A percentile compares a stretch with the other conserved stretches of the same genome.
These are phyloP conservation scores for Buteo buteo DNA, from an alignment of 2,113 vertebrate species.

Conservation along the genomic window DNA sequence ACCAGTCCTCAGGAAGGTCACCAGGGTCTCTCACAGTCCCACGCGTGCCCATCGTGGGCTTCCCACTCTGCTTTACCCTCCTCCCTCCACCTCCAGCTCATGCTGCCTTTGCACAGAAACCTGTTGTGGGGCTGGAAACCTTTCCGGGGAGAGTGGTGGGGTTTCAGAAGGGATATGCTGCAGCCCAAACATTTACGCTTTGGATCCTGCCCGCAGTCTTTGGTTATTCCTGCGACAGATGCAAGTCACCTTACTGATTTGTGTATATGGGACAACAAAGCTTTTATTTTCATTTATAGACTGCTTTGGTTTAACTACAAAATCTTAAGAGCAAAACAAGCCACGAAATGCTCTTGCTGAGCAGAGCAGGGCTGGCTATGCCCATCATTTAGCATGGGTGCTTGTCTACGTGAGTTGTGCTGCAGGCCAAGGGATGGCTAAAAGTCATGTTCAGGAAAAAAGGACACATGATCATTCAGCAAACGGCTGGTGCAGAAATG, in stretches of 20 bases:
- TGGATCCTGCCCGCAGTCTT: background rate
- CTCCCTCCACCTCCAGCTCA: background rate
- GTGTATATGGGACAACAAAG: background rate
- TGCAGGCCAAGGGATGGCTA: background rate
- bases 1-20: background rate
- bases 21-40: background rate
- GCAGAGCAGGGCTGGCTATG: background rate
- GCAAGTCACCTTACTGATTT: background rate
- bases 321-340: background rate
- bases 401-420: no score
- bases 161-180: background rate
- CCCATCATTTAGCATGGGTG: background rate
- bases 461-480: background rate
- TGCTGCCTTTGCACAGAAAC: background rate
- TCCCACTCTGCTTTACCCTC: background rate
- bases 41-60: rapidly evolving
- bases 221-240: rapidly evolving
- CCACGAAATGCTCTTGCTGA: background rate
- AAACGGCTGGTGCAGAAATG: background rate
- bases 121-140: background rate
- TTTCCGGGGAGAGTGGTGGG: rapidly evolving
- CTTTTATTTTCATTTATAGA: background rate
- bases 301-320: background rate
- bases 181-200: background rate
- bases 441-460: background rate